Base-by-base conservation (phyloP, 2,888 invertebrate species). In the Melipona bicolor region DNA sequence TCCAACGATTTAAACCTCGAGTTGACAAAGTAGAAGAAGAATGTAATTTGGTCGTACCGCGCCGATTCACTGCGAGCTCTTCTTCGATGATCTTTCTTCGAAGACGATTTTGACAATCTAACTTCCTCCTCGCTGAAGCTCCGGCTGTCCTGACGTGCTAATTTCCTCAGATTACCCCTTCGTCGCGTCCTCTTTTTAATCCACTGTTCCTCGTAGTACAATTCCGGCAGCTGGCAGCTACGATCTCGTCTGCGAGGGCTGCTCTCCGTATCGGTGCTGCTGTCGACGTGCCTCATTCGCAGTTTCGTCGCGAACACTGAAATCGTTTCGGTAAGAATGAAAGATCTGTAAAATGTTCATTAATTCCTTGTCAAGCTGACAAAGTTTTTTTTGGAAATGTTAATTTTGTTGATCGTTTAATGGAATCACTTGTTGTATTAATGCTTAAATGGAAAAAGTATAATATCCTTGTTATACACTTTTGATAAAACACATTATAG, bases 21-120 rank as follows among this genome's bases (percentile, higher is more conserved):
- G 11, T 43, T 11, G 0, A 43, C 9, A 9, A 43, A 43, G 43
- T 9, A 1, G 9, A 43, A 9, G 43, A 43, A 43, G 43, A 11
- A 15, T 19, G 15, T 27, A 61, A 61, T 24, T 27, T 61, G 19
- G 19, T 50, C 61, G 81, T 85, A 89, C 87, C 91, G 77, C 11
- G 93, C 93, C 5, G 94, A 94, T 83, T 94, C 94, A 80, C 94
- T 94, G 27, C 91, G 89, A 3, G 94, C 92, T 70, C 94, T 87
- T 50, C 91, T 88, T 4, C 87, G 88, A 50, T 87, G 88, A 43
- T 92, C 88, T 36, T 72, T 79, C 52, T 69, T 94, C 27, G 95
- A 94, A 21, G 91, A 86, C 94, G 95, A 95, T 92, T 95, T 95
- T 3, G 96, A 96, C 90, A 95, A 50, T 19, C 91, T 86, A 6